These are phyloP conservation scores for Spodoptera littoralis DNA, from an alignment of 2,888 invertebrate genomes.

Conservation along the genomic window DNA sequence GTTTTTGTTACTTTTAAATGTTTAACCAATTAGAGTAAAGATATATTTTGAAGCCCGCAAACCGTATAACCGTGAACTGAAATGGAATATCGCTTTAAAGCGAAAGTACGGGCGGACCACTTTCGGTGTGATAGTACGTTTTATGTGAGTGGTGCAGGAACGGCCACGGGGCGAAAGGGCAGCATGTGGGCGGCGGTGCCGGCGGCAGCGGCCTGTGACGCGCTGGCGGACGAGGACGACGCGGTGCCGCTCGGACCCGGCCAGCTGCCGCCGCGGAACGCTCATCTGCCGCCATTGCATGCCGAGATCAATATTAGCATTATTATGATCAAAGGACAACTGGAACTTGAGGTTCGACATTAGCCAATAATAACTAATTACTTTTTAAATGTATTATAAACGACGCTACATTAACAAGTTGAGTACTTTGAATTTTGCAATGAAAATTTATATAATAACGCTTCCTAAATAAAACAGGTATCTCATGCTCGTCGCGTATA, in stretches of 20 bases:
- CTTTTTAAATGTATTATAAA: too few species aligned
- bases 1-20: slow-evolving; percentile 68
- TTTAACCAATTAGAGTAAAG: slow-evolving; percentile 54
- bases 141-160: slow-evolving; percentile 77
- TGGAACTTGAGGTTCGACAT: slow-evolving; percentile 93
- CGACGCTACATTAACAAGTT: too few species aligned
- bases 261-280: slow-evolving; percentile 94
- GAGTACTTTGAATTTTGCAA: too few species aligned
- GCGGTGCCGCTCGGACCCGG: slow-evolving; percentile 92
- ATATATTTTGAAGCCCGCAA: slow-evolving; percentile 30
- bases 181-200: slow-evolving; percentile 88
- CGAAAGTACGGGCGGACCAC: slow-evolving; percentile 47
- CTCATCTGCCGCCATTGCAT: slow-evolving; percentile 91
- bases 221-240: slow-evolving; percentile 79
- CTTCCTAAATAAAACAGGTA: slow-evolving; percentile 65
- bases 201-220: slow-evolving; percentile 79
- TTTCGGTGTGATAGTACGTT: slow-evolving; percentile 56
- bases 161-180: slow-evolving; percentile 88
- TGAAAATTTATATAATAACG: background rate
- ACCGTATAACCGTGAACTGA: slow-evolving; percentile 41
- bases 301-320: slow-evolving; percentile 96
- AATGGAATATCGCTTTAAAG: slow-evolving; percentile 25
- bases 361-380: too few species aligned
- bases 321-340: slow-evolving; percentile 96
- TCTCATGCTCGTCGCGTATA: slow-evolving; percentile 85